Evolutionary conservation across 2,797 vertebrate species (phyloP).

Genomic region (Lepilemur septentrionalis): DNA sequence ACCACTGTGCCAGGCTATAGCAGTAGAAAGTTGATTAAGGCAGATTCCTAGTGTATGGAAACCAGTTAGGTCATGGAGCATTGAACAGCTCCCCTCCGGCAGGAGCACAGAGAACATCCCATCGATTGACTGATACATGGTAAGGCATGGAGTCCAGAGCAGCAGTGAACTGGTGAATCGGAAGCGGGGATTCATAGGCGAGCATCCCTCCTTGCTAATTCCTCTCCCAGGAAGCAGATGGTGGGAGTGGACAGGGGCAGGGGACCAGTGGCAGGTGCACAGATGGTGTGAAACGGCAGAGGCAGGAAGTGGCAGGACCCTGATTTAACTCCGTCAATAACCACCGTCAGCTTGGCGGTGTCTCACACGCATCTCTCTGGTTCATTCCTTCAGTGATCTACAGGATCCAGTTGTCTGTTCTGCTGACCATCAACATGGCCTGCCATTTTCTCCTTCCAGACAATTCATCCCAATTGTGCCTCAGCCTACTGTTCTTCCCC

Average conservation of each 20-base stretch:
- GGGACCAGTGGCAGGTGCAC: neutral
- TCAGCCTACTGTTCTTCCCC: slow-evolving; percentile 17
- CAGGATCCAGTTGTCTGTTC: slow-evolving; percentile 76
- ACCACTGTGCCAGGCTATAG: neutral
- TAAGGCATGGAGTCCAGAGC: neutral
- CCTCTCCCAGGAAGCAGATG: neutral
- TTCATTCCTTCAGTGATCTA: slow-evolving; percentile 79
- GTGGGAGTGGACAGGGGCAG: neutral
- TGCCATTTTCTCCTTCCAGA: slow-evolving; percentile 46
- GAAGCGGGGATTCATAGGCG: neutral
- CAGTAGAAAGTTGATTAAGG: neutral
- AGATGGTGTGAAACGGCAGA: neutral
- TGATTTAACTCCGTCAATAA: neutral
- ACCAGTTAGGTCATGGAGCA: neutral
- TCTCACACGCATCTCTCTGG: slow-evolving; percentile 58
- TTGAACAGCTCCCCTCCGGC: neutral
- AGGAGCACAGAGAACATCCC: neutral
- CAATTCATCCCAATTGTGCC: slow-evolving; percentile 37
- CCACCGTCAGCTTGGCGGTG: neutral
- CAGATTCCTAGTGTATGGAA: neutral
- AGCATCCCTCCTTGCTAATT: neutral
- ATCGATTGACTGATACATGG: neutral
- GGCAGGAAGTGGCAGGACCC: neutral
- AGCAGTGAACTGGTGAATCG: neutral
- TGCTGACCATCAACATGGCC: slow-evolving; percentile 36